Base-by-base conservation (phyloP, 2,888 invertebrate genomes). In the Nomada lathburiana region DNA sequence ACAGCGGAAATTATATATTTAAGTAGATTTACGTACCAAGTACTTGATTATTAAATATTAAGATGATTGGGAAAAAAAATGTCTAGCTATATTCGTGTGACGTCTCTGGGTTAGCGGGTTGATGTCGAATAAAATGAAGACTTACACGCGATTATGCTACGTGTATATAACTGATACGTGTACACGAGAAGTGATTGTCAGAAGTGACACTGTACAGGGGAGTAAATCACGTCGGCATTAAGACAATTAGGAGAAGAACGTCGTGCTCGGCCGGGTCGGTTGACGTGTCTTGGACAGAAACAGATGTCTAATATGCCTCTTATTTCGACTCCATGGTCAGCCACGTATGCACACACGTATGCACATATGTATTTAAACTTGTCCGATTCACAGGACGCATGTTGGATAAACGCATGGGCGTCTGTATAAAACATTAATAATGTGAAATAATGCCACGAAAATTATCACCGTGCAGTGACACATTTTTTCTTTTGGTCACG, bases 211-310 rank as follows among this genome's bases (percentile, higher is more conserved):
- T 79, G 67, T 70, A 78, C 77, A 83, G 82, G 84, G 87, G 86
- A 90, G 89, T 90, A 91, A 91, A 91, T 91, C 89, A 89, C 89
- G 88, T 80, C 85, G 88, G 86, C 86, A 89, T 91, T 91, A 90
- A 88, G 86, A 88, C 89, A 89, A 91, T 91, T 89, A 90, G 87
- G 87, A 82, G 85, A 75, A 80, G 76, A 85, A 81, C 83, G 76
- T 80, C 78, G 74, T 68, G 57, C 44, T 68, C 76, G 67, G 62
- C 29, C 60, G 65, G 71, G 60, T 78, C 68, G 52, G 79, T 76
- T 74, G 62, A 80, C 72, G 62, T 80, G 69, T 76, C 82, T 83
- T 80, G 60, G 76, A 64, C 71, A 72, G 69, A 79, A 67, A 76
- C 87, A 74, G 71, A 79, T 76, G 74, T 76, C 71, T 77, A 81